These are phyloP conservation scores for Macrotis lagotis DNA, from an alignment of 2,113 vertebrate genomes.

Conservation along the genomic window DNA sequence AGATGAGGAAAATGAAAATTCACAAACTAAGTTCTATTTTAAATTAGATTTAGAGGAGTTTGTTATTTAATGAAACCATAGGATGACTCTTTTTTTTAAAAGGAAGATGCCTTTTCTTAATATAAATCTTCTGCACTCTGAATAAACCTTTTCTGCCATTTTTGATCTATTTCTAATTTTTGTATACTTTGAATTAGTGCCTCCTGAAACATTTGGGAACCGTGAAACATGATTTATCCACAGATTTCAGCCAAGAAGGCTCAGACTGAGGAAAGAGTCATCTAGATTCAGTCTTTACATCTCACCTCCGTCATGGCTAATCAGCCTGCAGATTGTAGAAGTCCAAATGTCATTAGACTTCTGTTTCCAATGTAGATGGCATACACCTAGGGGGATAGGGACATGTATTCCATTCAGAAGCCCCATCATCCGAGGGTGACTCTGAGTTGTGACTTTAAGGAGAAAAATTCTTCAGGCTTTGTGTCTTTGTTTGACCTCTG, in stretches of 20 bases:
- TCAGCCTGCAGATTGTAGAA: neutral
- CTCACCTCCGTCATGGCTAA: neutral
- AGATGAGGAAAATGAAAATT: neutral
- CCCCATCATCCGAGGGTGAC: neutral
- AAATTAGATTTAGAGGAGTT: neutral
- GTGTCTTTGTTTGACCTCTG: neutral
- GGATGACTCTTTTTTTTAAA: neutral
- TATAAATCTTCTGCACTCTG: neutral
- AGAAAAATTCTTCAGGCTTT: neutral
- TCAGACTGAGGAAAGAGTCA: neutral
- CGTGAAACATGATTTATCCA: neutral
- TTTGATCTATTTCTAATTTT: neutral
- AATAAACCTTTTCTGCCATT: neutral
- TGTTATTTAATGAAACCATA: neutral
- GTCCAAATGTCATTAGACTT: neutral
- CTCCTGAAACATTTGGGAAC: neutral
- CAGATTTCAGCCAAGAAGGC: neutral
- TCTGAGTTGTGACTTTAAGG: neutral
- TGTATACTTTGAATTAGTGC: neutral
- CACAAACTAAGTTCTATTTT: neutral
- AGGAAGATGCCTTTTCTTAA: neutral
- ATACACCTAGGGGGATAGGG: neutral
- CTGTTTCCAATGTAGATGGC: neutral
- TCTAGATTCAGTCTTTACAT: neutral
- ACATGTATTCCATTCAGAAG: neutral